A percentile compares a stretch with the other conserved stretches of the same genome.
phyloP scores from a whole-genome alignment of 2,797 vertebrate genomes.

The Mus minutoides region DNA sequence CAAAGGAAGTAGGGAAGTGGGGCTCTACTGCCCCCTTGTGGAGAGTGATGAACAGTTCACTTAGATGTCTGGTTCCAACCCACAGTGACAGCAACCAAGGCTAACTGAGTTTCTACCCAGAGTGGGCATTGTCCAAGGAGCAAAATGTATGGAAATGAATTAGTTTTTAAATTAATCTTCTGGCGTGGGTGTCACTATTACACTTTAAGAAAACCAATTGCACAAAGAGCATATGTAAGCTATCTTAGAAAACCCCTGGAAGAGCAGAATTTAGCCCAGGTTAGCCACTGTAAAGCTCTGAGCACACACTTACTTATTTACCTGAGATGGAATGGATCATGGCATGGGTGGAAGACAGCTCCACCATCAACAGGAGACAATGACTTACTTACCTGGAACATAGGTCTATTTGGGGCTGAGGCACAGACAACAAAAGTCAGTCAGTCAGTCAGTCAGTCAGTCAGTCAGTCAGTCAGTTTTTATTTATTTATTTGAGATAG shows the following conservation, averaged over 20 bases:
- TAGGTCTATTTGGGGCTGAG: background rate
- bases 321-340: background rate
- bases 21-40: background rate
- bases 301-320: background rate
- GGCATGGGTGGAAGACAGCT: background rate
- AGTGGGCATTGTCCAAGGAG: background rate
- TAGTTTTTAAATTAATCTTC: background rate
- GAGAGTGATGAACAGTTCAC: background rate
- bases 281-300: background rate
- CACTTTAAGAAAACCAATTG: background rate
- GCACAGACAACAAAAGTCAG: background rate
- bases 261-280: background rate
- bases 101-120: background rate
- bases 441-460: too few species aligned
- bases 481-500: background rate
- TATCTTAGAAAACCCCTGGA: too few species aligned
- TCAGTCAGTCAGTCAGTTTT: too few species aligned
- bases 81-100: background rate
- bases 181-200: background rate
- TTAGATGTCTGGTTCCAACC: background rate
- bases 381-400: background rate
- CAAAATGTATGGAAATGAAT: background rate
- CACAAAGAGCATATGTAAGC: background rate
- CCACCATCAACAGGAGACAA: background rate
- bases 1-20: fast-evolving